Base-by-base conservation (phyloP, 2,888 invertebrate genomes). In the Strigamia maritima region DNA sequence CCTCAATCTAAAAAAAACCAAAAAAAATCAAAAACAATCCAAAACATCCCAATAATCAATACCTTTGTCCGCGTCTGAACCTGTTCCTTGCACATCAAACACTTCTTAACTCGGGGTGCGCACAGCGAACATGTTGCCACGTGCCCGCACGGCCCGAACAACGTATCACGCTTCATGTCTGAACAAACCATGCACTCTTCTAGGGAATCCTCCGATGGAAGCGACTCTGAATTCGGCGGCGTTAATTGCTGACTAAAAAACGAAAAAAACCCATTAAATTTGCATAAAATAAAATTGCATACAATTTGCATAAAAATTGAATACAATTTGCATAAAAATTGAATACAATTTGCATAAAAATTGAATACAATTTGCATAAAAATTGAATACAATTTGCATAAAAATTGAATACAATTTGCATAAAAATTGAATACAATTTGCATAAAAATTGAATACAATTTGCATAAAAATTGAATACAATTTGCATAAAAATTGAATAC, bases 151-250 rank as follows among this genome's bases (percentile, higher is more conserved):
- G 96, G 96, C 82, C 91, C 90, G 87, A 96, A 96, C 76, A 95
- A 89, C 75, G 94, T 94, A 86, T 98, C 97, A 10, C 96, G 89
- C 85, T 95, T 95, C 80, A 92, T 91, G 86, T 97, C 97, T 0
- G 97, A 97, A 86, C 97, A 98, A 78, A 97, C 94, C 84, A 97
- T 90, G 86, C 97, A 97, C 86, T 97, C 97, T 85, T 96, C 95
- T 81, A 93, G 89, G 0, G 91, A 89, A 54, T 88, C 87, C 82
- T 87, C 86, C 81, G 84, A 84, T 19, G 85, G 83, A 16, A 80
- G 44, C 10, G 79, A 24, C 31, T 85, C 83, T 10, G 80, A 81
- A 81, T 84, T 85, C 1, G 81, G 80, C 35, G 81, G 81, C 14
- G 80, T 76, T 19, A 81, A 49, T 31, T 80, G 78, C 22, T 79